Evolutionary conservation across 53 echinoderm and acorn worm species (phyloP).

Genomic region (Echinometra lucunter): DNA sequence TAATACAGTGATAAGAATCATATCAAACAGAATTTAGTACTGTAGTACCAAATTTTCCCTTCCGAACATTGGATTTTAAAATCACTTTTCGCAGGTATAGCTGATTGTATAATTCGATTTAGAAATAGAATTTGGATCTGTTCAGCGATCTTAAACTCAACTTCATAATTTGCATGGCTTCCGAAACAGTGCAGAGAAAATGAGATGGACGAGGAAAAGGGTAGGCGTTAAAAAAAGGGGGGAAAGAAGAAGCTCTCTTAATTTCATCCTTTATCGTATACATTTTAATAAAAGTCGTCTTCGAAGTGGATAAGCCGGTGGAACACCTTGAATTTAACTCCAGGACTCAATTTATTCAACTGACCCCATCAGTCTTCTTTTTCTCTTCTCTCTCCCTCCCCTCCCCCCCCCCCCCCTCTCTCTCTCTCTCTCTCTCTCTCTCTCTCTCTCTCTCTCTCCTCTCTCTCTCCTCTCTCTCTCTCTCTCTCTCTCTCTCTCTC

Average conservation of each 20-base stretch:
- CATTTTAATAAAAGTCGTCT: background rate
- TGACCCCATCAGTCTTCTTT: background rate
- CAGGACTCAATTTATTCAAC: background rate
- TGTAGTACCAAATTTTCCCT: too few relatives aligned
- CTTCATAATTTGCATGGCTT: background rate
- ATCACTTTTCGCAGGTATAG: too few relatives aligned
- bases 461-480: background rate
- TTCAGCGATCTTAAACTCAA: background rate
- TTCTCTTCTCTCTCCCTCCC: background rate
- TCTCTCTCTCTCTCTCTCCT: background rate
- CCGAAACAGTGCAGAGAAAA: background rate
- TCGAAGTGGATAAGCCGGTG: background rate
- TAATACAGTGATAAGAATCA: too few relatives aligned
- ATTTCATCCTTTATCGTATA: background rate
- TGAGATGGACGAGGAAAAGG: background rate
- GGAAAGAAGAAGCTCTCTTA: too few relatives aligned
- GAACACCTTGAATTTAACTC: slow-evolving; percentile 3
- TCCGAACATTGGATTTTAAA: too few relatives aligned
- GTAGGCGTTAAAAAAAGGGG: too few relatives aligned
- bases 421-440: background rate
- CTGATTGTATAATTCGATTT: too few relatives aligned
- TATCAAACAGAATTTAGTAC: too few relatives aligned
- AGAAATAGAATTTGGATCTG: background rate
- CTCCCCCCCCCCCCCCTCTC: background rate
- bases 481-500: background rate